A percentile compares a stretch with the other conserved stretches of the same genome.
Evolutionary conservation across 2,888 invertebrate genomes (phyloP).

Genomic region (Euplagia quadripunctaria): DNA sequence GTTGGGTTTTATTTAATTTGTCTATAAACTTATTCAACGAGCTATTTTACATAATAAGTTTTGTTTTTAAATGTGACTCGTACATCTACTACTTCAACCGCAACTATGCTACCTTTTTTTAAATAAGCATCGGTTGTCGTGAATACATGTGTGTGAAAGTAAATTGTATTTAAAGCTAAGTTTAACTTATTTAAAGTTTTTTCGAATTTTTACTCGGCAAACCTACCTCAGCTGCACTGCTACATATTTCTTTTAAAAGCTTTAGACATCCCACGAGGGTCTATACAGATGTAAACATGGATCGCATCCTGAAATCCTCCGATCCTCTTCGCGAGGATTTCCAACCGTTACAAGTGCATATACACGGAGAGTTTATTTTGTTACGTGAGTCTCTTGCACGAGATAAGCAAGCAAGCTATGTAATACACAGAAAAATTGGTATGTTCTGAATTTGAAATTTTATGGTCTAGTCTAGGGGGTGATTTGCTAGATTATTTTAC

Average conservation of each 20-base stretch:
- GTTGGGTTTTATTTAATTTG: too few relatives aligned
- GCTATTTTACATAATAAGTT: too few relatives aligned
- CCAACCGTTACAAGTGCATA: conserved; percentile 49
- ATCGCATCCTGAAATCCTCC: conserved; percentile 45
- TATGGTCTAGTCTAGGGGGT: conserved; percentile 9
- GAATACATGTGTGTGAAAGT: too few relatives aligned
- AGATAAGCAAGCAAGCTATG: conserved; percentile 61
- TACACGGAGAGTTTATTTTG: conserved; percentile 64
- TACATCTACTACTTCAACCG: too few relatives aligned
- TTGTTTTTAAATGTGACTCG: too few relatives aligned
- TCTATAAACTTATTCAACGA: too few relatives aligned
- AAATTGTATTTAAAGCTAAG: too few relatives aligned
- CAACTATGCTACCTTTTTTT: too few relatives aligned
- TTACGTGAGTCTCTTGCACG: conserved; percentile 51
- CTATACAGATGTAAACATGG: conserved; percentile 46
- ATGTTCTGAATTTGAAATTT: conserved; percentile 53
- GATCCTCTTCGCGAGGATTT: conserved; percentile 49
- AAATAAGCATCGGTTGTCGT: too few relatives aligned
- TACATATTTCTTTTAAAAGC: conserved; percentile 47
- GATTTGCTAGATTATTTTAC: neutral
- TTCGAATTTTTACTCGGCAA: neutral
- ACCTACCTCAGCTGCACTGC: conserved; percentile 23
- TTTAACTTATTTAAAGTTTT: too few relatives aligned
- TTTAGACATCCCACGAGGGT: conserved; percentile 39
- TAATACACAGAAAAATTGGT: conserved; percentile 51